Conservation (phyloP, 2,113 vertebrate genomes). For the Chauna torquata region DNA sequence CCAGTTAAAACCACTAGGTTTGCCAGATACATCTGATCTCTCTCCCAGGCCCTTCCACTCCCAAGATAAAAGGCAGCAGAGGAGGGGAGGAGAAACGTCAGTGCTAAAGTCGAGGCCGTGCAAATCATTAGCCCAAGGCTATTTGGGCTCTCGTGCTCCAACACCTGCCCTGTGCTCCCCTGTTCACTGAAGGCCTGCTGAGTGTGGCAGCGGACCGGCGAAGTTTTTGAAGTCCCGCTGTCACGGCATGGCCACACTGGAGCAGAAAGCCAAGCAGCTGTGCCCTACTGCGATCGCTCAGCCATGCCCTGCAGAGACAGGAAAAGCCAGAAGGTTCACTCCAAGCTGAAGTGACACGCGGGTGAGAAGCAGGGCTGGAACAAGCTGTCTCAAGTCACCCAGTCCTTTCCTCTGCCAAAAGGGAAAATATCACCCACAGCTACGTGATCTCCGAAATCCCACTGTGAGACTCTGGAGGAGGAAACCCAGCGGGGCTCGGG, state of each 20-base stretch:
- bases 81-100: not conserved
- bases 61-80: not conserved
- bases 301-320: not conserved
- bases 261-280: not conserved
- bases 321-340: not conserved
- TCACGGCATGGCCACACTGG: not conserved
- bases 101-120: not conserved
- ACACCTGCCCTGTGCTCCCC: fast-evolving
- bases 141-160: not conserved
- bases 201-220: not conserved
- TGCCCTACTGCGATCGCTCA: not conserved
- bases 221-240: not conserved
- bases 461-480: not conserved
- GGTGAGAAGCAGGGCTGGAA: not conserved
- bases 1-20: not conserved
- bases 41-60: not conserved
- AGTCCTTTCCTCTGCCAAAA: not conserved
- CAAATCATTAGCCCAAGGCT: not conserved
- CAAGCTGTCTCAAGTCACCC: too few relatives aligned
- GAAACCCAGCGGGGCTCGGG: not conserved
- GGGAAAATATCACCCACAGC: not conserved
- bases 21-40: not conserved
- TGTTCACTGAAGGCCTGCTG: fast-evolving
- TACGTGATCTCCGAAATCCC: not conserved
- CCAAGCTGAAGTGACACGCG: not conserved